Conservation (phyloP, 2,797 vertebrate genomes). For the Rhinogobio ventralis region DNA sequence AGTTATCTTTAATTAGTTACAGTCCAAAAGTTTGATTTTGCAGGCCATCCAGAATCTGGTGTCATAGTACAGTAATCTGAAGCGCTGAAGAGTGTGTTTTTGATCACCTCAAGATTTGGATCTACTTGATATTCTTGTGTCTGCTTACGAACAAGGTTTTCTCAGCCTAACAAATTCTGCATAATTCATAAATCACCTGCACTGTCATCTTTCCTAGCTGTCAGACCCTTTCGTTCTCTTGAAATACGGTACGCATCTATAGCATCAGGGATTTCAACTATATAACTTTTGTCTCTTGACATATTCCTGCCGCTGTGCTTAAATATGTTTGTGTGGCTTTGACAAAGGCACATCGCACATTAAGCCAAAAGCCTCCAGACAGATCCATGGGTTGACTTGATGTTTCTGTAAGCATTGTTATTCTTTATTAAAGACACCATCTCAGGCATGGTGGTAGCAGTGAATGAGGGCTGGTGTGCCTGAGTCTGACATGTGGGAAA, state of each 20-base stretch:
- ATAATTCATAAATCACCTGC: constrained; percentile 41
- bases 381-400: background rate
- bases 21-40: background rate
- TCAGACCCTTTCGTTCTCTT: constrained; percentile 6
- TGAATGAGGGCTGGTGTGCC: constrained; percentile 66
- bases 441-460: constrained; percentile 58
- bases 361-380: constrained; percentile 33
- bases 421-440: constrained; percentile 49
- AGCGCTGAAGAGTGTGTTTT: background rate
- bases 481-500: constrained; percentile 77
- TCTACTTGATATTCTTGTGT: constrained; percentile 20
- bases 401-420: constrained; percentile 38
- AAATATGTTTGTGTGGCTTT: constrained; percentile 26
- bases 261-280: background rate
- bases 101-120: constrained; percentile 5
- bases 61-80: background rate
- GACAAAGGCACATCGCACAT: constrained; percentile 21
- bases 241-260: background rate
- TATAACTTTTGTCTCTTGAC: constrained; percentile 25
- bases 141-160: constrained; percentile 15
- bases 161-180: constrained; percentile 29
- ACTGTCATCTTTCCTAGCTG: constrained; percentile 26
- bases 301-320: constrained; percentile 7
- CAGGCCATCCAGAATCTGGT: background rate
- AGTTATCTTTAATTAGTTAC: background rate